Conservation (phyloP, 1,140 invertebrate species). For the Drosophila leontia region DNA sequence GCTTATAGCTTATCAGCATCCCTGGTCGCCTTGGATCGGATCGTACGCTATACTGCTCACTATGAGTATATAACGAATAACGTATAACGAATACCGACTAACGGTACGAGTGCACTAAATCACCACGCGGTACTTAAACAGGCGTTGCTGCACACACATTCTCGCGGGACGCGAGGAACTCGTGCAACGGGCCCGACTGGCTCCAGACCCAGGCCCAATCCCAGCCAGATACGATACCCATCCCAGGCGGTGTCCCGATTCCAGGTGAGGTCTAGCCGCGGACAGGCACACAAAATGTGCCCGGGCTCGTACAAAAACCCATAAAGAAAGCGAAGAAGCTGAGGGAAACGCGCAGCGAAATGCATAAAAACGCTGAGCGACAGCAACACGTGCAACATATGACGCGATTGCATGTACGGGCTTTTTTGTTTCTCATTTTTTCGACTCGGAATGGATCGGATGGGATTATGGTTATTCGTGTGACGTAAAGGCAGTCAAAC, state of each 20-base stretch:
- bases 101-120: conserved; percentile 78
- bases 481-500: conserved; percentile 77
- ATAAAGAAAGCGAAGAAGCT: conserved; percentile 50
- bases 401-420: conserved; percentile 43
- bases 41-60: conserved; percentile 1
- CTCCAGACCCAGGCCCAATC: conserved; percentile 8
- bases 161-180: conserved; percentile 28
- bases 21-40: conserved; percentile 27
- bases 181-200: conserved; percentile 67
- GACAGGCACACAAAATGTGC: conserved; percentile 59
- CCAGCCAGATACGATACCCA: conserved; percentile 13
- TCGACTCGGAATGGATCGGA: conserved; percentile 19
- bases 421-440: conserved; percentile 42
- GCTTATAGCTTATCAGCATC: conserved; percentile 60
- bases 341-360: conserved; percentile 27
- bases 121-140: conserved; percentile 80
- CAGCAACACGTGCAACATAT: conserved; percentile 68
- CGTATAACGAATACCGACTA: conserved; percentile 52
- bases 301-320: conserved; percentile 42
- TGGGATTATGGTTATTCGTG: conserved; percentile 47
- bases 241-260: conserved; percentile 1
- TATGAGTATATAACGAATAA: conserved; percentile 29
- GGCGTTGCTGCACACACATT: conserved; percentile 59
- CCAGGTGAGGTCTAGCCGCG: conserved; percentile 28
- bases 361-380: conserved; percentile 61